phyloP scores from a whole-genome alignment of 2,797 vertebrate species.

The Oreonectes daqikongensis region DNA sequence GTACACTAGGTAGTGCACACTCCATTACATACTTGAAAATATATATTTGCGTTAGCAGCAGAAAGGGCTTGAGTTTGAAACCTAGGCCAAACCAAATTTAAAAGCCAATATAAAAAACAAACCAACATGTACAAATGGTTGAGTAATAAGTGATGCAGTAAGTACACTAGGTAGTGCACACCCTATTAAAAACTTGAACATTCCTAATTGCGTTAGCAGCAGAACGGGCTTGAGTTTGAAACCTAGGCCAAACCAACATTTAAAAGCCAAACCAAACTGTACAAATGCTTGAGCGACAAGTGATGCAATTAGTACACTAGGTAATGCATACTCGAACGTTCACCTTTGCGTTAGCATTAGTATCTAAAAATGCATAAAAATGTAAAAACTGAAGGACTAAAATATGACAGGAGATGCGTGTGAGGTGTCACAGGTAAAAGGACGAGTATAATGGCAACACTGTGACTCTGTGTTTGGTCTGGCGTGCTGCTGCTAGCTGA shows the following conservation, averaged over 20 bases:
- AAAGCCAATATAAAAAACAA: not conserved
- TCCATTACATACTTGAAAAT: not conserved
- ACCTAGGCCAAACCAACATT: no score
- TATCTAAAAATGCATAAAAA: no score
- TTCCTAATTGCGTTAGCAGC: no score
- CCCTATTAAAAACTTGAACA: not conserved
- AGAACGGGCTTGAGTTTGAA: no score
- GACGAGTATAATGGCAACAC: not conserved
- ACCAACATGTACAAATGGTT: not conserved
- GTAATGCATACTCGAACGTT: not conserved
- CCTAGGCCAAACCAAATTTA: no score
- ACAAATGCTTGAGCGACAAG: not conserved
- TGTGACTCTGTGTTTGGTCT: slow-evolving; percentile 26
- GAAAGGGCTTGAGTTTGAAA: no score
- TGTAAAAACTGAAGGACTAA: not conserved
- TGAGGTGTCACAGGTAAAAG: not conserved
- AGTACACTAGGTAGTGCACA: not conserved
- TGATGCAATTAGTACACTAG: not conserved
- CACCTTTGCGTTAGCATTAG: not conserved
- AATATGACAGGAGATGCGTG: not conserved
- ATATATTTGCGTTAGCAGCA: no score
- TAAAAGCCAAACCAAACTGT: not conserved
- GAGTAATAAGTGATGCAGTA: not conserved
- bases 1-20: not conserved
- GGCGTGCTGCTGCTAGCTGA: slow-evolving; percentile 68